Evolutionary conservation across 2,113 vertebrate species (phyloP), one percentile per base, ranked within the genome.

Genomic region (Perccottus glenii): DNA sequence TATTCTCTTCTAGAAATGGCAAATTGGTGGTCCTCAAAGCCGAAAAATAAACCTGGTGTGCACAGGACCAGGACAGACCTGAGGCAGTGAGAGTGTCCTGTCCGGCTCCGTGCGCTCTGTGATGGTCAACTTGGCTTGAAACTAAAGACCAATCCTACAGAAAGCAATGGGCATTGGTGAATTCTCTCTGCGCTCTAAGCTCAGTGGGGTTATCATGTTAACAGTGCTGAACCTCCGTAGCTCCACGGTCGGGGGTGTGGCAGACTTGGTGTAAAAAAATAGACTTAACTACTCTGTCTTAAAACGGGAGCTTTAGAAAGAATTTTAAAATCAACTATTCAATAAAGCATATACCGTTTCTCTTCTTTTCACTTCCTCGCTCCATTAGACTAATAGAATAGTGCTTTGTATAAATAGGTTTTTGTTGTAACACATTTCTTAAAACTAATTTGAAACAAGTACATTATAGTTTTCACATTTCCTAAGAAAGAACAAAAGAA

Each of bases 231-330:
- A 72, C 72, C 60, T 75, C 68, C 42, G 56, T 75, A 85, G 77
- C 60, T 85, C 16, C 69, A 77, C 73, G 72, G 63, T 84, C 53
- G 32, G 76, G 80, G 61, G 64, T 80, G 77, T 73, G 71, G 80
- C 73, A 81, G 70, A 82, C 60, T 77, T 42, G 51, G 71, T 90
- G 84, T 91, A 93, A 89, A 94, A 94, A 94, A 94, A 93, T 92
- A 93, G 86, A 90, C 75, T 56, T 60, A 86, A 87, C 78, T 88
- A 84, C 80, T 83, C 84, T 84, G 79, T 60, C 82, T 90, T 88
- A 88, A 92, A 92, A 87, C 78, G 89, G 87, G 86, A 84, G 59
- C 70, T 57, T 45, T 80, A 88, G 73, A 85, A 90, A 89, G 11
- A 53, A 88, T 85, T 56, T 78, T 81, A 67, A 87, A 89, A 86